A percentile compares a stretch with the other conserved stretches of the same genome.
These are phyloP conservation scores for Eubucco bourcierii DNA, from an alignment of 2,113 vertebrate genomes.

Conservation along the genomic window DNA sequence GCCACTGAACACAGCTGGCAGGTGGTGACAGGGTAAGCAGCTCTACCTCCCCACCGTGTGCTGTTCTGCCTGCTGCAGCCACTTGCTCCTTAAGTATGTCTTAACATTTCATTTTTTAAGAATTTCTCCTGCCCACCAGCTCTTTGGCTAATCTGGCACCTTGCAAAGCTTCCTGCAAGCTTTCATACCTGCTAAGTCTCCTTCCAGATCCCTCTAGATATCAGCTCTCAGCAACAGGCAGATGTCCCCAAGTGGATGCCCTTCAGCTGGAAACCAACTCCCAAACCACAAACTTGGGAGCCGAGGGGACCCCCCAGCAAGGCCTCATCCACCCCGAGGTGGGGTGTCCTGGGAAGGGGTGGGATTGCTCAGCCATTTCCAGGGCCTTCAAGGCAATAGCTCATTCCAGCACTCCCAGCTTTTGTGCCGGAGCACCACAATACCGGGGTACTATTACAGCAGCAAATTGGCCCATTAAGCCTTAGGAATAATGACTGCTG, in stretches of 20 bases:
- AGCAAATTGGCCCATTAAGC: constrained; percentile 79
- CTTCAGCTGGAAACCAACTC: neutral
- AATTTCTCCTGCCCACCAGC: neutral
- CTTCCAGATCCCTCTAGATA: neutral
- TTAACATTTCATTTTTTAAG: neutral
- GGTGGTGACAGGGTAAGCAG: too few species aligned
- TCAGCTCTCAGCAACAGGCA: neutral
- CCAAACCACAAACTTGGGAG: neutral
- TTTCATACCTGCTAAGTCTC: neutral
- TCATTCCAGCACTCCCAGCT: constrained; percentile 39
- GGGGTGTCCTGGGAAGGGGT: neutral
- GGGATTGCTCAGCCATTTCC: neutral
- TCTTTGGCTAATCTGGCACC: neutral
- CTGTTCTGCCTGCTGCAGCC: neutral
- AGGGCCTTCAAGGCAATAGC: constrained; percentile 11
- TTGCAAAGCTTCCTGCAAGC: neutral
- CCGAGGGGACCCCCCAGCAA: neutral
- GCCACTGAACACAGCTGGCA: neutral
- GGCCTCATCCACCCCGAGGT: neutral
- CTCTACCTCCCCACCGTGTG: neutral
- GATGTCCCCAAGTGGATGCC: neutral
- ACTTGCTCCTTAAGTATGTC: neutral
- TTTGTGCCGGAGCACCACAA: constrained; percentile 54
- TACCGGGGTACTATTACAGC: constrained; percentile 80
- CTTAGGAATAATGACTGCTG: constrained; percentile 75